phyloP scores from a whole-genome alignment of 2,888 invertebrate genomes.

The Sericinus montela region DNA sequence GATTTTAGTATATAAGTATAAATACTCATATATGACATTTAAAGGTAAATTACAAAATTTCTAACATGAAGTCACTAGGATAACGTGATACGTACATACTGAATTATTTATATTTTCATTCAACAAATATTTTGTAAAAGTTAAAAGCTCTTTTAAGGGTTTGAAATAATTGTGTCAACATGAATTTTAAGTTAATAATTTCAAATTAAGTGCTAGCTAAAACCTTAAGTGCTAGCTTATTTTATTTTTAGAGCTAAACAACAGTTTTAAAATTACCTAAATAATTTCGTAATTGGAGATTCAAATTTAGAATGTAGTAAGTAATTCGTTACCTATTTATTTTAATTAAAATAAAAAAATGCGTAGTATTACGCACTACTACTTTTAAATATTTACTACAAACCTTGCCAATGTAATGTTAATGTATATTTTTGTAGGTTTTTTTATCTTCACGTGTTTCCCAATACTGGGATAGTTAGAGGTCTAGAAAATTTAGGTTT shows the following conservation, averaged over 20 bases:
- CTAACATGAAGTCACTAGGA: not conserved
- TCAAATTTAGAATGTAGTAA: conserved; percentile 2
- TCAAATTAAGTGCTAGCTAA: no score
- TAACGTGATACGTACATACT: conserved; percentile 2
- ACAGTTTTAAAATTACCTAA: not conserved
- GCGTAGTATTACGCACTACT: conserved; percentile 5
- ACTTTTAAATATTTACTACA: conserved; percentile 4
- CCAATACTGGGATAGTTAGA: no score
- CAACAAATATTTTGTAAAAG: not conserved
- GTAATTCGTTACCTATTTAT: conserved; percentile 13
- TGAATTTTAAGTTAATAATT: no score
- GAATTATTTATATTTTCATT: not conserved
- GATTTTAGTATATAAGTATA: not conserved
- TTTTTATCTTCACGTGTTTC: no score
- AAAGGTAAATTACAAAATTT: not conserved
- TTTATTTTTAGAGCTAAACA: not conserved
- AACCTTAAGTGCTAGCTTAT: no score
- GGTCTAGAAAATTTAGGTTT: no score
- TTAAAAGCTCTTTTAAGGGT: no score
- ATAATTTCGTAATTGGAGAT: conserved; percentile 1
- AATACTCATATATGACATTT: not conserved
- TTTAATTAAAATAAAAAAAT: conserved; percentile 4
- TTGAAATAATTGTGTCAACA: no score
- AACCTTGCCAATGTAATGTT: conserved; percentile 17
- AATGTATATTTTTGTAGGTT: conserved; percentile 21